These are phyloP conservation scores for Sander lucioperca DNA, from an alignment of 2,113 vertebrate genomes.

Conservation along the genomic window DNA sequence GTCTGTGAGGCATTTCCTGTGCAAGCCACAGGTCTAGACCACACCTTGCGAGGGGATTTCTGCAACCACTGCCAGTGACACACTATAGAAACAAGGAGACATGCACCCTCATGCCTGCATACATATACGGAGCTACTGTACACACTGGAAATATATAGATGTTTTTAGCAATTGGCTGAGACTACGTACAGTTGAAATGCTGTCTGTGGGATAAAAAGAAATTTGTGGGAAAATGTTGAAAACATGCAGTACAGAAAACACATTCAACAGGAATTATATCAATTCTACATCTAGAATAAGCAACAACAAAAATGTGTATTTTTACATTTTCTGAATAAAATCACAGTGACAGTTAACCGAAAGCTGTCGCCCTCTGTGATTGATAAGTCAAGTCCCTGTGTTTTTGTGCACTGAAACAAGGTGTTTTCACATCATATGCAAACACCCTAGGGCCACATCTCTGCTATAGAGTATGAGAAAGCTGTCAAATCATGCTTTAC, in stretches of 20 bases:
- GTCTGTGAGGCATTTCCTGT: constrained; percentile 77
- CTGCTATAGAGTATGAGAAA: constrained; percentile 55
- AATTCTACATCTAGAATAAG: constrained; percentile 49
- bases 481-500: constrained; percentile 56
- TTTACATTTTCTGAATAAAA: constrained; percentile 48
- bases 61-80: constrained; percentile 39
- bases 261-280: constrained; percentile 19
- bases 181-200: constrained; percentile 13
- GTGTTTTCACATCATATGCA: constrained; percentile 30
- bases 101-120: constrained; percentile 35
- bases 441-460: constrained; percentile 50
- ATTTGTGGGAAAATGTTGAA: constrained; percentile 58
- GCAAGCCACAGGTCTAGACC: constrained; percentile 66
- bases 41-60: constrained; percentile 79
- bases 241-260: neutral
- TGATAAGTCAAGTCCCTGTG: constrained; percentile 3
- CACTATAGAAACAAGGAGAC: constrained; percentile 49
- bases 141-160: constrained; percentile 1
- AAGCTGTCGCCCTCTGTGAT: constrained; percentile 23
- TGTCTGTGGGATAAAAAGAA: constrained; percentile 27
- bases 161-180: constrained; percentile 20
- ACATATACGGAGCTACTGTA: constrained; percentile 8
- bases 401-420: constrained; percentile 35
- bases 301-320: constrained; percentile 44
- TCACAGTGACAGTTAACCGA: constrained; percentile 3